Evolutionary conservation across 2,113 vertebrate genomes (phyloP), one percentile per base, ranked within the genome.

Genomic region (Mustela lutreola): DNA sequence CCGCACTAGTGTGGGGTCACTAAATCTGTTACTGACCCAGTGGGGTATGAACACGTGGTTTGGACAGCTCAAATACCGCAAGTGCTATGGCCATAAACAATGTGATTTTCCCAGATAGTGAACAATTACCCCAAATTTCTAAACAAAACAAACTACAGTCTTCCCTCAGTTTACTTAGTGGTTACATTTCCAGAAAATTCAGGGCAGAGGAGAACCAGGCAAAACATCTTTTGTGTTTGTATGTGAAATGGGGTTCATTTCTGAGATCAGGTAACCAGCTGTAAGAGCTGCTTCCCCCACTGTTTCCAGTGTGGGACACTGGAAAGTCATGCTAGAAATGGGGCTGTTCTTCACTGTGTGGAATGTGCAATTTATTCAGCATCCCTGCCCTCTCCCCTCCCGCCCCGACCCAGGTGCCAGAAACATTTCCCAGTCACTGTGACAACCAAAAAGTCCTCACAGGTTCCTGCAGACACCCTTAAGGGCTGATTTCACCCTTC

Each of bases 1-100:
- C 73, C 60, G 2, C 28, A 7, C 15, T 19, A 1, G 10, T 2
- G 3, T 2, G 7, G 42, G 48, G 22, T n/a, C 71, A 0, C 10
- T 45, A 19, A 18, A 33, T 73, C 81, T 63, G 53, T 82, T 21
- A 0, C 60, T 8, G 1, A 18, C 1, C 16, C 60, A 4, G 62
- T 4, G 1, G 26, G 70, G 15, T 1, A 3, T 21, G 4, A 45
- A 33, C 26, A 11, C 36, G 16, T 76, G 45, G 42, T 45, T 60
- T 76, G 8, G 71, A 71, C 70, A 56, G n/a, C n/a, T 33, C 36
- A 7, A 8, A 14, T 18, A n/a, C 58, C 12, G 7, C 56, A 42
- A 8, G 45, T 11, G n/a, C 28, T 2, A 0, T 2, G 11, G 33
- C 45, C 73, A 0, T 4, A 31, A 31, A 31, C 42, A 62, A 19